A percentile compares a stretch with the other conserved stretches of the same genome.
Evolutionary conservation across 2,113 vertebrate species (phyloP).

Genomic region (Chloebia gouldiae): DNA sequence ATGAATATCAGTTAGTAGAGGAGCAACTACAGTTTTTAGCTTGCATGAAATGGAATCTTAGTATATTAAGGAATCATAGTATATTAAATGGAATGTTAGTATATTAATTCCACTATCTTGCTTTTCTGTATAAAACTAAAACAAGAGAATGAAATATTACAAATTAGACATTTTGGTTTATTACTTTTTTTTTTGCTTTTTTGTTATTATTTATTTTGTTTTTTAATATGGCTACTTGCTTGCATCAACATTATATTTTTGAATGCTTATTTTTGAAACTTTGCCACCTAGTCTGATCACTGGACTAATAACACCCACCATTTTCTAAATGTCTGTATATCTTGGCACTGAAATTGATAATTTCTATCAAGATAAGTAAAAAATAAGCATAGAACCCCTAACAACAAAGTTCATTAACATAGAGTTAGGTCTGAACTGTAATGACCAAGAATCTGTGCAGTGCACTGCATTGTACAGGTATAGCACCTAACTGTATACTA

Average conservation of each 20-base stretch:
- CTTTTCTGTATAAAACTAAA: background rate
- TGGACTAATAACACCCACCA: background rate
- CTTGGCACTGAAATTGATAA: background rate
- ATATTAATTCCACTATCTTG: background rate
- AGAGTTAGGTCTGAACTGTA: background rate
- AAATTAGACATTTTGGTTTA: background rate
- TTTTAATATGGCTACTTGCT: background rate
- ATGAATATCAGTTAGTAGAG: background rate
- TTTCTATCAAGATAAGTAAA: background rate
- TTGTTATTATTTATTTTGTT: background rate
- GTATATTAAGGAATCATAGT: background rate
- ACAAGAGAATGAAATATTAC: background rate
- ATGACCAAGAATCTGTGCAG: background rate
- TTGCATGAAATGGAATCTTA: background rate
- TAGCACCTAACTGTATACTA: background rate
- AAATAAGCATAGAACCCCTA: background rate
- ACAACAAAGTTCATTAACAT: background rate
- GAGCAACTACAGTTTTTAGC: background rate
- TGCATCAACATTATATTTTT: background rate
- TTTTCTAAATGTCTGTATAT: background rate
- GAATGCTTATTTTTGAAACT: background rate
- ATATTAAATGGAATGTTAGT: background rate
- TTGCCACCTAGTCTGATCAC: background rate
- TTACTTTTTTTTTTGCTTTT: fast-evolving
- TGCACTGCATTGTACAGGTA: background rate